These are phyloP conservation scores for Panagrolaimus sp. DNA, from an alignment of 1,140 invertebrate species.

Conservation along the genomic window DNA sequence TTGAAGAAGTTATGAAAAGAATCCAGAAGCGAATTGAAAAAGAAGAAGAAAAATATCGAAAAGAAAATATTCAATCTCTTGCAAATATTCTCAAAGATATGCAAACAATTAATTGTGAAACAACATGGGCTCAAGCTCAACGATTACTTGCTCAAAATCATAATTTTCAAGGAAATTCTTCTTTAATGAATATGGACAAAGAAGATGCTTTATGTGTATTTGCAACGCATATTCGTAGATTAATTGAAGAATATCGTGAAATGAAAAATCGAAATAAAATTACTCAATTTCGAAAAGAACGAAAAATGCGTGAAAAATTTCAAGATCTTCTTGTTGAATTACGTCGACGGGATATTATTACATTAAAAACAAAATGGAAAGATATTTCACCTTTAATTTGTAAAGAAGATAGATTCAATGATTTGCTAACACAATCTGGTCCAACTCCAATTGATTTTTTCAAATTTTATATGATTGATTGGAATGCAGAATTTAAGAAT, in stretches of 20 bases:
- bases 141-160: background rate
- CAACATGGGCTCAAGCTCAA: background rate
- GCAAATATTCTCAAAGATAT: background rate
- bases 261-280: background rate
- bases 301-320: constrained; percentile 5
- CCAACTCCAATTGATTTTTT: background rate
- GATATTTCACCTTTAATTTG: background rate
- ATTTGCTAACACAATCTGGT: background rate
- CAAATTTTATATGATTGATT: constrained; percentile 17
- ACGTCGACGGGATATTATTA: background rate
- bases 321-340: background rate
- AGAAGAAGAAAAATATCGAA: background rate
- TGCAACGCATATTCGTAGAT: background rate
- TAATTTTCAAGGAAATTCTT: background rate
- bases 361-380: constrained; percentile 10
- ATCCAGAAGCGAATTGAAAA: background rate
- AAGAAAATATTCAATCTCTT: background rate
- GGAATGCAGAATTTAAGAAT: constrained; percentile 9
- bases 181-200: background rate
- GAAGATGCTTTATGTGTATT: constrained; percentile 12
- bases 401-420: background rate
- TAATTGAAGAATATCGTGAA: background rate
- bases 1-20: background rate
- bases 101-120: background rate
- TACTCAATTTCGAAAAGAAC: background rate